Evolutionary conservation across 2,888 invertebrate species (phyloP).

Genomic region (Lasioglossum villosulum): DNA sequence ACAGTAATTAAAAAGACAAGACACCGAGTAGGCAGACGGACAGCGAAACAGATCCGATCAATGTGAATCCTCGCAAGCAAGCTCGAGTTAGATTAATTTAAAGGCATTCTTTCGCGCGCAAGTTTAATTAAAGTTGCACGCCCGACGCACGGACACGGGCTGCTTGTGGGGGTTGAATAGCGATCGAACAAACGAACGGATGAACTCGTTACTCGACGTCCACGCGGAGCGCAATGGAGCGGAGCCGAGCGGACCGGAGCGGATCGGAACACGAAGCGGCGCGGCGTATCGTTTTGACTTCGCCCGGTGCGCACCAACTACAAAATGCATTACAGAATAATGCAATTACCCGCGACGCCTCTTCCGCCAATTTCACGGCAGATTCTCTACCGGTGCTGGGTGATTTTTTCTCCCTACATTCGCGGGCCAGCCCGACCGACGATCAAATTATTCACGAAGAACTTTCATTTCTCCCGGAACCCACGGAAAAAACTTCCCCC

Average conservation of each 20-base stretch:
- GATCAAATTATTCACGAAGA: slow-evolving; percentile 36
- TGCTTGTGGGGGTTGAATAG: slow-evolving; percentile 6
- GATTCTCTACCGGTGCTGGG: slow-evolving; percentile 5
- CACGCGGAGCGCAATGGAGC: not conserved
- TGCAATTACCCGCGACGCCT: slow-evolving; percentile 37
- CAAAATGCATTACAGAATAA: slow-evolving; percentile 39
- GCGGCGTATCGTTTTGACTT: slow-evolving; percentile 40
- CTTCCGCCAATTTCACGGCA: slow-evolving; percentile 38
- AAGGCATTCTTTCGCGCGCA: slow-evolving; percentile 47
- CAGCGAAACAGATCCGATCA: slow-evolving; percentile 38
- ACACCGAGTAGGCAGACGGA: not conserved
- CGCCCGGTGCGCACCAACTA: not conserved
- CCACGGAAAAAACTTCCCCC: not conserved
- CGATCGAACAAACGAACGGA: slow-evolving; percentile 40
- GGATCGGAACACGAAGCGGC: not conserved
- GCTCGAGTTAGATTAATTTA: slow-evolving; percentile 55
- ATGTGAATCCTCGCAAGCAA: slow-evolving; percentile 15
- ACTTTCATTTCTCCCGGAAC: slow-evolving; percentile 8
- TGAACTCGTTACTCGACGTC: slow-evolving; percentile 36
- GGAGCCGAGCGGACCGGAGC: not conserved
- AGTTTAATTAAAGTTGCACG: slow-evolving; percentile 59
- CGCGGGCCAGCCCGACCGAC: not conserved
- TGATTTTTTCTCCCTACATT: not conserved
- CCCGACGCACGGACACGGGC: not conserved
- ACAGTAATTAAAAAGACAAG: slow-evolving; percentile 49